Evolutionary conservation across 1,140 invertebrate genomes (phyloP), one percentile per base, ranked within the genome.

Genomic region (Tetramorium simillimum): DNA sequence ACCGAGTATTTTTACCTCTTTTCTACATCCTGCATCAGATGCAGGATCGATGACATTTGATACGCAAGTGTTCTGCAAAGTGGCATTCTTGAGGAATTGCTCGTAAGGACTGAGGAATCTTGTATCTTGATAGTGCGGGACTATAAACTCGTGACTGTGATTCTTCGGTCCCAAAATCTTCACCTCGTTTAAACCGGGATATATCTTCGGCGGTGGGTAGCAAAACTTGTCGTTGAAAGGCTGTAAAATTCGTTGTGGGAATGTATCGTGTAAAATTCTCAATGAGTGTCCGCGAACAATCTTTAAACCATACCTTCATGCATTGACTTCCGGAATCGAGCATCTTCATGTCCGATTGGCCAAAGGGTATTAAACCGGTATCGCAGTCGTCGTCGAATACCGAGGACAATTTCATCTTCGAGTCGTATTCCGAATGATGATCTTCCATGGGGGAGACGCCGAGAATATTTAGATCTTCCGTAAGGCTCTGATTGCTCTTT

Each of bases 101-200:
- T 94, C 93, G 76, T 92, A 94, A 40, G 88, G 87, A 16, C 90
- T 91, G 14, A 93, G 86, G 28, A 94, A 84, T 76, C 92, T 93
- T 9, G 91, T 73, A 28, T 94, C 93, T 37, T 93, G 92, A 62
- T 89, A 92, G 3, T 93, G 93, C 9, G 91, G 70, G 0, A 85
- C 58, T 56, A 89, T 76, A 10, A 80, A 73, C 69, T 93, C 86
- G 9, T 90, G 67, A 51, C 24, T 51, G 43, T 90, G 86, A 67
- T 91, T 91, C 24, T 93, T 93, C 21, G 92, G 88, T 2, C 92
- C 93, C 2, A 93, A 77, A 14, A 92, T 89, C 75, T 92, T 94
- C 37, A 93, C 87, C 7, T 93, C 91, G 10, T 86, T 70, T 46
- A 92, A 67, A 12, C 86, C 88, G 6, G 90, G 62, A 33, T 82